These are phyloP conservation scores for mouse (Mus musculus) DNA, from an alignment of 2,113 vertebrate genomes.

Conservation along the genomic window GRCm39 chr7:52328001-52328500, in stretches of 20 bases:
- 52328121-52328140: too few species aligned
- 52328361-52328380: neutral
- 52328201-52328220: too few species aligned
- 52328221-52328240: too few species aligned
- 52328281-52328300: neutral
- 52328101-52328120: too few species aligned
- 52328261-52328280: too few species aligned
- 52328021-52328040: neutral
- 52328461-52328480: neutral
- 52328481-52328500: neutral
- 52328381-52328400: neutral
- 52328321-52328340: neutral
- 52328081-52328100: neutral
- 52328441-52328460: neutral
- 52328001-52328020: neutral
- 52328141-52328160: too few species aligned
- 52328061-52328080: neutral
- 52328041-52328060: neutral
- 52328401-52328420: neutral
- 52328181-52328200: too few species aligned
- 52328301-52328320: neutral
- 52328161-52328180: too few species aligned
- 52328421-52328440: neutral
- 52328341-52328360: neutral
- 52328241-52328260: too few species aligned